A percentile compares a stretch with the other conserved stretches of the same genome.
Conservation (phyloP, 2,113 vertebrate species). For the Megatriorchis doriae region DNA sequence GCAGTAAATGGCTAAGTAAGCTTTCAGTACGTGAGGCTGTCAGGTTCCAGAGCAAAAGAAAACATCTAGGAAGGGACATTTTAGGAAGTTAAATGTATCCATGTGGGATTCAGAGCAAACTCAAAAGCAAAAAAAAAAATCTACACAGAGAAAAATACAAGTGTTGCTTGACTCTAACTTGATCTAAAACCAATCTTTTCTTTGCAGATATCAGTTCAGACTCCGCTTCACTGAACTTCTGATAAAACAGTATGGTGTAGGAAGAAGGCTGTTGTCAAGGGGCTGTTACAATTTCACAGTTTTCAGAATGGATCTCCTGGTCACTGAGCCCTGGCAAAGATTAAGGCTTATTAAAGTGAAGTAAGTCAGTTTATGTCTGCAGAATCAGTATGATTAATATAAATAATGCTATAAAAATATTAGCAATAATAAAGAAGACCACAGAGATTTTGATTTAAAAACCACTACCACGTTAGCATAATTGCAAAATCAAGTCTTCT, state of each 20-base stretch:
- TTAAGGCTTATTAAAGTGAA: not conserved
- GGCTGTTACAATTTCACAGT: not conserved
- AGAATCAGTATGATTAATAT: not conserved
- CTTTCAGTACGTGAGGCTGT: not conserved
- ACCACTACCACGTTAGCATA: accelerated
- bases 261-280: not conserved
- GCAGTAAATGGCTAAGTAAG: not conserved
- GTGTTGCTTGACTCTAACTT: not conserved
- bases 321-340: not conserved
- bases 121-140: not conserved
- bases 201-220: not conserved
- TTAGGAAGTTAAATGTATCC: not conserved
- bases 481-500: not conserved
- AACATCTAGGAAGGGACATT: not conserved
- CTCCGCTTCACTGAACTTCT: not conserved
- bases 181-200: not conserved
- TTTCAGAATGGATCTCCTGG: not conserved
- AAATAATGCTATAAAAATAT: not conserved
- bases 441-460: not conserved
- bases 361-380: not conserved
- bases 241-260: not conserved
- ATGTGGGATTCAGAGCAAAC: not conserved
- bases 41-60: not conserved
- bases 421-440: not conserved
- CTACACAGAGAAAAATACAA: not conserved